Evolutionary conservation across 2,797 vertebrate genomes (phyloP).

Genomic region (Adrianichthys oophorus): DNA sequence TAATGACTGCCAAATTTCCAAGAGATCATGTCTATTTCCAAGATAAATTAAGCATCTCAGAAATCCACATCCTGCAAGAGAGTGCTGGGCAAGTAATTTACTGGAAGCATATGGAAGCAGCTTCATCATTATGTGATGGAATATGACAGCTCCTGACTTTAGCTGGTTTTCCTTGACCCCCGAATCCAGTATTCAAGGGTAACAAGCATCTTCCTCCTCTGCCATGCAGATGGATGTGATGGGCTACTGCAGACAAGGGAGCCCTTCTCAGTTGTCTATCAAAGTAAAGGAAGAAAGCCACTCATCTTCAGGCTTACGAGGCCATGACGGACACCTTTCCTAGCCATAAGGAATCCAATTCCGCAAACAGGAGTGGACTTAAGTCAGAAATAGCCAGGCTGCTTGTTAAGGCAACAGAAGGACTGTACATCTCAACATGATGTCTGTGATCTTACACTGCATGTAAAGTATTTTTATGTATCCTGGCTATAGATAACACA

Average conservation of each 20-base stretch:
- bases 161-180: slow-evolving; percentile 38
- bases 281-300: slow-evolving; percentile 43
- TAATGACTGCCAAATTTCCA: too few species aligned
- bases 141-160: slow-evolving; percentile 33
- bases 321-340: slow-evolving; percentile 37
- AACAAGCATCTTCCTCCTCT: slow-evolving; percentile 30
- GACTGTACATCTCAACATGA: neutral
- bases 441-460: neutral
- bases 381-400: slow-evolving; percentile 14
- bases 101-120: slow-evolving; percentile 4
- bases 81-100: slow-evolving; percentile 5
- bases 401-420: slow-evolving; percentile 2
- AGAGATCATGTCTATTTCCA: too few species aligned
- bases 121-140: slow-evolving; percentile 28
- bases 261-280: slow-evolving; percentile 51
- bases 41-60: neutral
- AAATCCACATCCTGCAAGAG: too few species aligned
- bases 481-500: too few species aligned
- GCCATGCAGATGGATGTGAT: slow-evolving; percentile 40
- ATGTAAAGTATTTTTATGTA: too few species aligned
- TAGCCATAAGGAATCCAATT: slow-evolving; percentile 10
- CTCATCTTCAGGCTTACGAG: slow-evolving; percentile 33
- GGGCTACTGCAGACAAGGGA: slow-evolving; percentile 35
- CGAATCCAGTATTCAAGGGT: slow-evolving; percentile 53
- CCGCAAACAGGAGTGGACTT: slow-evolving; percentile 7